phyloP scores from a whole-genome alignment of 2,888 invertebrate genomes.

The Aspidiotus rigidus region DNA sequence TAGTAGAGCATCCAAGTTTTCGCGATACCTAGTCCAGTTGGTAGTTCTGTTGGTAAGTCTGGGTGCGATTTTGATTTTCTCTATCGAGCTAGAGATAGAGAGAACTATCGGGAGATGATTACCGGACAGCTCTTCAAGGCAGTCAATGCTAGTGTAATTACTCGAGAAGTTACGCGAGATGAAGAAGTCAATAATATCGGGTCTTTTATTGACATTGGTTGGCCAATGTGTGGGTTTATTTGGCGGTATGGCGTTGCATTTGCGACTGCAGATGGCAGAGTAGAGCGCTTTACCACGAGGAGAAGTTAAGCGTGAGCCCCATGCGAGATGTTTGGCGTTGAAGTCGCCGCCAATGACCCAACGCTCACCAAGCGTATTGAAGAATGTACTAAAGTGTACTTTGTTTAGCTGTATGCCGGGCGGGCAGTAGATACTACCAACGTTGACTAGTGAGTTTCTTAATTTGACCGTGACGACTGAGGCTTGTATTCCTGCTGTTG shows the following conservation, averaged over 20 bases:
- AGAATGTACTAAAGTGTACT: not conserved
- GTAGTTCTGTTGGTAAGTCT: slow-evolving; percentile 1
- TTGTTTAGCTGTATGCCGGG: slow-evolving; percentile 6
- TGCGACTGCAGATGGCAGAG: not conserved
- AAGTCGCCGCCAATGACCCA: not conserved
- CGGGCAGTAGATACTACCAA: slow-evolving; percentile 6
- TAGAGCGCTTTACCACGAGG: slow-evolving; percentile 26
- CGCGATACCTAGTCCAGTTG: not conserved
- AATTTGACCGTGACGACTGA: slow-evolving; percentile 1
- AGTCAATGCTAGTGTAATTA: not conserved
- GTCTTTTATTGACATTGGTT: slow-evolving; percentile 36
- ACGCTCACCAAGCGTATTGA: slow-evolving; percentile 2
- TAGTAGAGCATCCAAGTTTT: not conserved
- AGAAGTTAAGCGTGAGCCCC: slow-evolving; percentile 38
- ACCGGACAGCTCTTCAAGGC: not conserved
- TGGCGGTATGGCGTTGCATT: slow-evolving; percentile 29
- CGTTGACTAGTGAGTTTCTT: slow-evolving; percentile 3
- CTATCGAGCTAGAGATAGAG: not conserved
- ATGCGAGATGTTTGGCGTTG: slow-evolving; percentile 36
- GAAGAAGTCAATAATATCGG: slow-evolving; percentile 37
- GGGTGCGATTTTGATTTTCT: not conserved
- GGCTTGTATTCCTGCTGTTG: slow-evolving; percentile 9
- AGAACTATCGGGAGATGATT: slow-evolving; percentile 1
- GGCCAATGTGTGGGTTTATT: slow-evolving; percentile 38
- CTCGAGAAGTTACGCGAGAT: slow-evolving; percentile 34